Evolutionary conservation across 2,888 invertebrate genomes (phyloP).

Genomic region (Dolichomitus sp.): DNA sequence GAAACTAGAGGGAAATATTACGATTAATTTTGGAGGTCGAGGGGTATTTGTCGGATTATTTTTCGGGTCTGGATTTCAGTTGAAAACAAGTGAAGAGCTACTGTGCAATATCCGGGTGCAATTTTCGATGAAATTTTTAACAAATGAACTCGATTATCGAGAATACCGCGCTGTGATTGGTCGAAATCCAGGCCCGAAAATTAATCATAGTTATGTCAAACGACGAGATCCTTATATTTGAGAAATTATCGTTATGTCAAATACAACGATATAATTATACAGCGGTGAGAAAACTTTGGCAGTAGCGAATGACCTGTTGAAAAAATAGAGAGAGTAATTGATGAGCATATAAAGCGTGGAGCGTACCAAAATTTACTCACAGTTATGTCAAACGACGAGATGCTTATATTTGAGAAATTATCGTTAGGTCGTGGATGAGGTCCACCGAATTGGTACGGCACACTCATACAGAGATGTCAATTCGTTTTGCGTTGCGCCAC

Average conservation of each 20-base stretch:
- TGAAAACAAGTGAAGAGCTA: no score
- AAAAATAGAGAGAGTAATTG: neutral
- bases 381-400: neutral
- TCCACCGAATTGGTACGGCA: constrained; percentile 5
- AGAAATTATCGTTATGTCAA: neutral
- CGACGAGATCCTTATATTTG: neutral
- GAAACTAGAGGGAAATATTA: no score
- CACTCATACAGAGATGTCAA: constrained; percentile 28
- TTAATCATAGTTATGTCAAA: neutral
- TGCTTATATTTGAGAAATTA: neutral
- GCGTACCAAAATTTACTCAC: neutral
- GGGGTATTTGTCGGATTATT: no score
- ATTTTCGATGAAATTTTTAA: no score
- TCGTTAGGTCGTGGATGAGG: neutral
- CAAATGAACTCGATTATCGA: no score
- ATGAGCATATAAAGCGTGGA: neutral
- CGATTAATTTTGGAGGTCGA: no score
- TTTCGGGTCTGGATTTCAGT: no score
- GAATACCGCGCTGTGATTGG: no score
- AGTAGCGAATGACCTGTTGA: neutral
- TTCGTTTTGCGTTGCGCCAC: constrained; percentile 31
- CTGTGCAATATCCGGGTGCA: no score
- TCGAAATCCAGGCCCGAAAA: no score
- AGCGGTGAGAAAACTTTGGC: neutral
- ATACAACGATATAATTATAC: neutral